These are phyloP conservation scores for Phortica magna DNA, from an alignment of 2,888 invertebrate species.

Conservation along the genomic window DNA sequence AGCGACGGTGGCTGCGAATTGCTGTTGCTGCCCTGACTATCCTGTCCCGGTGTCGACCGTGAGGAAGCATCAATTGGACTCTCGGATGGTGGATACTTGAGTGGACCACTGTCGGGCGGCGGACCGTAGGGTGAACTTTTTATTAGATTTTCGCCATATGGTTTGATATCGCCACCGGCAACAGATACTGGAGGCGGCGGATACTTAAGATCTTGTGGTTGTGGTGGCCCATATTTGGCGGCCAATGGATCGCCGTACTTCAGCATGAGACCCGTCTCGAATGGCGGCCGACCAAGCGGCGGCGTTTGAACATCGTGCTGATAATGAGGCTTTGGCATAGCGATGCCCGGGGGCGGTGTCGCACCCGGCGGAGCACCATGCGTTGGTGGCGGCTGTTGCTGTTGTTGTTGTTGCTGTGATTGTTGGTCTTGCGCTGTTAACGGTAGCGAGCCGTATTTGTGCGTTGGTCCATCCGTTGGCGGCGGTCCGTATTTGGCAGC, in stretches of 20 bases:
- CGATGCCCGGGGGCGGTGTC: slow-evolving; percentile 73
- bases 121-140: slow-evolving; percentile 75
- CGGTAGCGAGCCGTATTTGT: slow-evolving; percentile 62
- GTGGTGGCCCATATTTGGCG: slow-evolving; percentile 74
- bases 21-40: slow-evolving; percentile 78
- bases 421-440: slow-evolving; percentile 45
- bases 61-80: slow-evolving; percentile 78
- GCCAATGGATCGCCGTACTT: slow-evolving; percentile 78
- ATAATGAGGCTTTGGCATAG: slow-evolving; percentile 76
- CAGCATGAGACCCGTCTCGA: slow-evolving; percentile 76
- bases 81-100: slow-evolving; percentile 73
- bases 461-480: slow-evolving; percentile 50
- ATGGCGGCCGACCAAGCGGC: slow-evolving; percentile 74
- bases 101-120: slow-evolving; percentile 52
- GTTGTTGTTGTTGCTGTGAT: slow-evolving; percentile 49
- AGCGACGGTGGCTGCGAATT: slow-evolving; percentile 74
- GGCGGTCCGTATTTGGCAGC: slow-evolving; percentile 54
- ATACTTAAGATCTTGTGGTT: slow-evolving; percentile 77
- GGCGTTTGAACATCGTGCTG: slow-evolving; percentile 75
- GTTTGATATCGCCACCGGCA: slow-evolving; percentile 63
- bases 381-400: slow-evolving; percentile 51
- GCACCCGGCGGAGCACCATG: slow-evolving; percentile 68
- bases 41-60: slow-evolving; percentile 77
- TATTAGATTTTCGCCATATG: slow-evolving; percentile 77
- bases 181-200: slow-evolving; percentile 69